Conservation (phyloP, 92 coral and sea anemone species). For the Umimayanthus chanpuru region DNA sequence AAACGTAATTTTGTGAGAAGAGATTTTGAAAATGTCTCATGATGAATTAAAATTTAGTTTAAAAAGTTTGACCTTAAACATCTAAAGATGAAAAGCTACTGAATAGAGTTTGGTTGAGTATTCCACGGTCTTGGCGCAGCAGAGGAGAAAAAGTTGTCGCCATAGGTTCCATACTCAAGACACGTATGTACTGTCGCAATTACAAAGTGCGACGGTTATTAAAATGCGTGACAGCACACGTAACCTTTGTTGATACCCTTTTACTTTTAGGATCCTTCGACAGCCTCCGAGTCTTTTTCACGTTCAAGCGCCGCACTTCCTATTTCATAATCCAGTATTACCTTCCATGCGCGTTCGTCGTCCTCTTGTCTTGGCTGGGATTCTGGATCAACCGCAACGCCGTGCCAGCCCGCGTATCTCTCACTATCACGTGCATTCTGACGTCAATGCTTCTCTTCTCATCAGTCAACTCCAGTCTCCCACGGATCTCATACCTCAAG, state of each 20-base stretch:
- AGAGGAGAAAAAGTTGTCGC: too few species aligned
- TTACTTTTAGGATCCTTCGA: constrained; percentile 72
- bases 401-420: constrained; percentile 82
- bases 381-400: constrained; percentile 89
- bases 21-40: too few species aligned
- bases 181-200: background rate
- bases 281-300: constrained; percentile 73
- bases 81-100: too few species aligned
- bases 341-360: constrained; percentile 74
- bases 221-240: background rate
- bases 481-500: constrained; percentile 80
- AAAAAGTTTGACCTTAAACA: too few species aligned
- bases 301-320: constrained; percentile 77
- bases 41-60: too few species aligned
- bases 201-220: too few species aligned
- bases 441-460: constrained; percentile 81
- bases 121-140: too few species aligned
- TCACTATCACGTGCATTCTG: constrained; percentile 79
- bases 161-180: too few species aligned
- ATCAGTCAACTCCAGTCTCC: constrained; percentile 79
- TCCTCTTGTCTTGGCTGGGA: constrained; percentile 74
- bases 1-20: too few species aligned
- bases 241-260: background rate
- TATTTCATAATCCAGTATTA: constrained; percentile 79
- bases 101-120: too few species aligned